Evolutionary conservation across 1,140 invertebrate genomes (phyloP), one percentile per base, ranked within the genome.

Genomic region (Plectus sambesii): DNA sequence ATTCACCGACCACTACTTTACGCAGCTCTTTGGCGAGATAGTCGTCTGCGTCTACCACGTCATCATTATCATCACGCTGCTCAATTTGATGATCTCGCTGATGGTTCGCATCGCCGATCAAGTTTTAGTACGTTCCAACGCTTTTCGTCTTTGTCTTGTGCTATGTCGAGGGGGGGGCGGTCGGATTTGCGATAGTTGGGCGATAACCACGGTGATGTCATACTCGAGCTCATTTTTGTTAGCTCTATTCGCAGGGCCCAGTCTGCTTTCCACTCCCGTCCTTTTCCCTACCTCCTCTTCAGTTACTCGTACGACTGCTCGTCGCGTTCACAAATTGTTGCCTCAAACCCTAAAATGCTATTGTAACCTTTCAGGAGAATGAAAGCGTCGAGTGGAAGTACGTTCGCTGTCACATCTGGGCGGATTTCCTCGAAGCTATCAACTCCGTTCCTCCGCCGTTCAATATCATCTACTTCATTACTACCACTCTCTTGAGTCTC

Each of bases 381-480:
- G 53, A 55, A 58, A 55, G 58, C 17, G 47, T 53, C 27, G 53
- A 55, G 33, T 55, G 53, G 53, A 55, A 55, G 43, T 53, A 51
- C 39, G 54, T 49, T 5, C 55, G 53, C 19, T 17, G 26, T n/a
- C 40, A 55, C 22, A 55, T 55, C 19, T 55, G 58, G 30, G 29
- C 25, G 19, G 53, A 55, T 30, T 55, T 54, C 17, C 45, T 37
- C 9, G 47, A 55, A 26, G 30, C 19, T 24, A 52, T 8, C 12
- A 12, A 36, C 23, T 35, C 53, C 4, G 44, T 55, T 9, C 53
- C 53, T 2, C 53, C 53, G 1, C 53, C 53, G 6, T 55, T 55
- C 19, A 55, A 55, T 29, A 4, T 55, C 2, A 17, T 55, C n/a
- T 42, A 24, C 30, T 19, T 55, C n/a, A 5, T 53, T 5, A 30